Percentiles rank a stretch among this genome's conserved stretches.
Evolutionary conservation across 2,797 vertebrate species (phyloP).

Genomic region (Centroberyx gerrardi): DNA sequence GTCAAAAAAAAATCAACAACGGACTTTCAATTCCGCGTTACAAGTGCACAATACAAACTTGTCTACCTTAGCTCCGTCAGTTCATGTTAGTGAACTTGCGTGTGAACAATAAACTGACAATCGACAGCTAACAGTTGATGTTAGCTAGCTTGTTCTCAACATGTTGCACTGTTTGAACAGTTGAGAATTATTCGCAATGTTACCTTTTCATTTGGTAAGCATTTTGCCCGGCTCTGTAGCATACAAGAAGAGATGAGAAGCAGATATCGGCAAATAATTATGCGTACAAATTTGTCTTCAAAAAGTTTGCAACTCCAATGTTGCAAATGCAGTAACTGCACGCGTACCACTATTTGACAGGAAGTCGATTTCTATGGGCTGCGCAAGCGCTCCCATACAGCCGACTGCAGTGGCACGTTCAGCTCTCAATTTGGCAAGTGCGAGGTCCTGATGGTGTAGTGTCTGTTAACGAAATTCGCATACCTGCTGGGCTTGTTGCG

Average conservation of each 20-base stretch:
- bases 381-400: conserved; percentile 68
- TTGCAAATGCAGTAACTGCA: conserved; percentile 83
- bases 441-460: conserved; percentile 81
- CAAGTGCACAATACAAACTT: conserved; percentile 1
- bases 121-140: conserved; percentile 61
- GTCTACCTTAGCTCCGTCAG: not conserved
- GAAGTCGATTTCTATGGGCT: conserved; percentile 71
- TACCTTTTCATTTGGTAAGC: conserved; percentile 70
- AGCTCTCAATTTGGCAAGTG: conserved; percentile 85
- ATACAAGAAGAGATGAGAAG: conserved; percentile 5
- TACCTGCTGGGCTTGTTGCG: conserved; percentile 86
- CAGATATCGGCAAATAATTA: conserved; percentile 20
- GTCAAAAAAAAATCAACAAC: not conserved
- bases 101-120: conserved; percentile 77
- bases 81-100: conserved; percentile 47
- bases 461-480: conserved; percentile 79
- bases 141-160: conserved; percentile 70
- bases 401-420: conserved; percentile 50
- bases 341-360: conserved; percentile 85
- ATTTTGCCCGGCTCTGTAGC: conserved; percentile 47
- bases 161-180: conserved; percentile 67
- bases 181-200: conserved; percentile 11
- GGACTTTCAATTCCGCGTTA: not conserved
- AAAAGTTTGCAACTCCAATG: conserved; percentile 84
- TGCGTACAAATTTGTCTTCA: conserved; percentile 40